These are phyloP conservation scores for Gymnobelideus leadbeateri DNA, from an alignment of 2,113 vertebrate species.

Conservation along the genomic window DNA sequence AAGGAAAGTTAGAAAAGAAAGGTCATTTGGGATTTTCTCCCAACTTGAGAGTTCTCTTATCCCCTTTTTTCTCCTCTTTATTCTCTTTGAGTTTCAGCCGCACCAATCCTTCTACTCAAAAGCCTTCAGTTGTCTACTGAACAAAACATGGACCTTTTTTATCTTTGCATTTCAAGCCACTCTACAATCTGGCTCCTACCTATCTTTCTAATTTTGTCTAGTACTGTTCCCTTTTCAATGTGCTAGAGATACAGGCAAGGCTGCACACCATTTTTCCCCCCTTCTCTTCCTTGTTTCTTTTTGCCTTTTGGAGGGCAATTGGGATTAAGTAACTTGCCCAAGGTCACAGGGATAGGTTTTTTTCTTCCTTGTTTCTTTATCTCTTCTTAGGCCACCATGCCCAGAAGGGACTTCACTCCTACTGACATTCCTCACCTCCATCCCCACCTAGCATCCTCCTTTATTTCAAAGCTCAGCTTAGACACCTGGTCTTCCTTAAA, in stretches of 20 bases:
- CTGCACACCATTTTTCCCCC: neutral
- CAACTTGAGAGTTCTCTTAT: neutral
- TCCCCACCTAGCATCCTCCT: too few species aligned
- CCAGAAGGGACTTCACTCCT: neutral
- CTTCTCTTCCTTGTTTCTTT: neutral
- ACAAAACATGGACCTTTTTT: neutral
- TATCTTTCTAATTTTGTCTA: neutral
- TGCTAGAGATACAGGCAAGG: neutral
- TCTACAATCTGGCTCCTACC: neutral
- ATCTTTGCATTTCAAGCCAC: neutral
- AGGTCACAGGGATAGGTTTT: too few species aligned
- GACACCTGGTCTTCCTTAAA: neutral
- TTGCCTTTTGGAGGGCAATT: too few species aligned
- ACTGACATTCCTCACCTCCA: too few species aligned
- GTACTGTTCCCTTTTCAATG: neutral
- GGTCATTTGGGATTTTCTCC: neutral
- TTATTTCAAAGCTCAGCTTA: neutral
- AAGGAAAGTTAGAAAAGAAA: neutral
- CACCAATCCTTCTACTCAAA: neutral
- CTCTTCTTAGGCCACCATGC: neutral
- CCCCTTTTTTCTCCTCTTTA: neutral
- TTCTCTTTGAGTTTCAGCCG: neutral
- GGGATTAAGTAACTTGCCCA: too few species aligned
- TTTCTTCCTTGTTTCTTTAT: neutral
- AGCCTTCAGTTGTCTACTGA: neutral